Conservation (phyloP, 1,140 invertebrate species). For the Leptoteleia sp. region DNA sequence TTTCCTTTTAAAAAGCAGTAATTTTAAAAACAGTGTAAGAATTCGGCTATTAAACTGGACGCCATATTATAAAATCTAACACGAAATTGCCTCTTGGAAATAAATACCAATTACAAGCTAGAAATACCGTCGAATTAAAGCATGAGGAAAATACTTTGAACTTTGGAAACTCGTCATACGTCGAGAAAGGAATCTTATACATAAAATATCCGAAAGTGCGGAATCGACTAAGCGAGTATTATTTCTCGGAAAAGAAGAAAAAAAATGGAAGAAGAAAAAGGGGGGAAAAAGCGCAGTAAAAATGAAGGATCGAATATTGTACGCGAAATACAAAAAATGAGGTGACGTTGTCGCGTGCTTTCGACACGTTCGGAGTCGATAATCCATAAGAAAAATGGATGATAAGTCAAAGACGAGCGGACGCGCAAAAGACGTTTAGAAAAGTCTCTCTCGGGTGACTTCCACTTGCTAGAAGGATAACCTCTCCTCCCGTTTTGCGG, state of each 20-base stretch:
- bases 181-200: not conserved
- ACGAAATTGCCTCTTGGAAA: too few relatives aligned
- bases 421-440: slow-evolving; percentile 27
- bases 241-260: not conserved
- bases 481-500: slow-evolving; percentile 7
- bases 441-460: slow-evolving; percentile 18
- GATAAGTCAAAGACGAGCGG: slow-evolving; percentile 13
- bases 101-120: not conserved
- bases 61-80: too few relatives aligned
- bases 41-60: too few relatives aligned
- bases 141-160: not conserved
- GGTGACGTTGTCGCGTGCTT: not conserved
- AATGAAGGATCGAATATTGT: too few relatives aligned
- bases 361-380: slow-evolving; percentile 17
- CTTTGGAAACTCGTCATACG: not conserved
- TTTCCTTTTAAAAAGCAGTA: too few relatives aligned
- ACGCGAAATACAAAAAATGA: not conserved
- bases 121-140: slow-evolving; percentile 8
- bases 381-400: slow-evolving; percentile 10
- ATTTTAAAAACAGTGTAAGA: too few relatives aligned
- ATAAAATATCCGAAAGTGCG: slow-evolving; percentile 4
- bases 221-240: not conserved
- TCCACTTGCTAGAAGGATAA: slow-evolving; percentile 29
- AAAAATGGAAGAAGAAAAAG: not conserved
- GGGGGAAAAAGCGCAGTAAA: too few relatives aligned